Conservation (phyloP, 2,888 invertebrate genomes). For the Spisula solida region DNA sequence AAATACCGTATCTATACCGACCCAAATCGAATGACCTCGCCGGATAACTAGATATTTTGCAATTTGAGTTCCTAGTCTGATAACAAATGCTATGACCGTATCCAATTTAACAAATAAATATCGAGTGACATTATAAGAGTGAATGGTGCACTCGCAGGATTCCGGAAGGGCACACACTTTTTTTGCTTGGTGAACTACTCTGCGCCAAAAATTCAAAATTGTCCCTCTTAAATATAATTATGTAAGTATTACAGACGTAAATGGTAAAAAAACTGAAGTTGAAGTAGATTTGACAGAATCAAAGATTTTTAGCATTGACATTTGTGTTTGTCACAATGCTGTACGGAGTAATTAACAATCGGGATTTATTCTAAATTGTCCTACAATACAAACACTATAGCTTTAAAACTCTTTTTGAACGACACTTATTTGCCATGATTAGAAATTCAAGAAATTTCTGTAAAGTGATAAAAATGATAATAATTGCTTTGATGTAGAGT, state of each 20-base stretch:
- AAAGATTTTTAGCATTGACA: background rate
- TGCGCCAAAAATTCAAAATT: no score
- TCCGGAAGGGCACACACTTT: no score
- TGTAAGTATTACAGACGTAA: background rate
- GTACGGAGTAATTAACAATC: background rate
- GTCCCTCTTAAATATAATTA: no score
- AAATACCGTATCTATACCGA: no score
- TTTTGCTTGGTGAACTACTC: no score
- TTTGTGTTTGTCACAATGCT: background rate
- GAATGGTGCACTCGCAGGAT: no score
- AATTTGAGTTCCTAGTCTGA: no score
- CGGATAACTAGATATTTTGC: no score
- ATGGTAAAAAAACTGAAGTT: background rate
- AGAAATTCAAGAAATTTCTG: conserved; percentile 39
- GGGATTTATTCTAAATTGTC: background rate
- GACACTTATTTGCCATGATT: conserved; percentile 20
- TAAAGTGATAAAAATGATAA: conserved; percentile 34
- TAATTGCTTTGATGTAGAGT: conserved; percentile 24
- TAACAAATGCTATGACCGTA: no score
- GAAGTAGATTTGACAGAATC: background rate
- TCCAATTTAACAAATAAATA: no score
- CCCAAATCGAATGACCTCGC: no score
- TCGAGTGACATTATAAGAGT: no score
- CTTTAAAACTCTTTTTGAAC: background rate
- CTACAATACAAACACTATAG: background rate